Conservation (phyloP, 2,113 vertebrate species). For the Myocastor coypus region DNA sequence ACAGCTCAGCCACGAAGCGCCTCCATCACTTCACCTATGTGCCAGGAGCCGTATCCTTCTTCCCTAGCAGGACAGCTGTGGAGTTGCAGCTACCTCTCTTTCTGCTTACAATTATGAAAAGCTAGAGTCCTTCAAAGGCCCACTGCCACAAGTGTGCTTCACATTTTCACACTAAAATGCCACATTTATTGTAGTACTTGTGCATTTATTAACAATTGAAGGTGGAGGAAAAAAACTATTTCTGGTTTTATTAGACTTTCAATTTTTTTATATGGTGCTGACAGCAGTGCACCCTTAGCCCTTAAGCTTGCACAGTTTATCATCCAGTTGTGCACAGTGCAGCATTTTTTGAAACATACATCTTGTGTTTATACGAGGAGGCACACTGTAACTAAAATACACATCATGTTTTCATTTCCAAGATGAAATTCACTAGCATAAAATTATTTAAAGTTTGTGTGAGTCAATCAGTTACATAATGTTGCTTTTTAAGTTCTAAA, state of each 20-base stretch:
- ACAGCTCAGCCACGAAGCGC: background rate
- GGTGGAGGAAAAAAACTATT: background rate
- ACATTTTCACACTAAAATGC: background rate
- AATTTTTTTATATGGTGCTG: background rate
- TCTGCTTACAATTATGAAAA: background rate
- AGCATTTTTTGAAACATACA: background rate
- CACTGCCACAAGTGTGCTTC: background rate
- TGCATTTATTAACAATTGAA: background rate
- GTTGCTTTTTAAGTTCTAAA: constrained; percentile 28
- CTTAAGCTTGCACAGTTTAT: background rate
- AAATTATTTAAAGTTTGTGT: constrained; percentile 8
- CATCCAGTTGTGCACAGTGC: background rate
- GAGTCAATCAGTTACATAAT: background rate
- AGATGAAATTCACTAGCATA: background rate
- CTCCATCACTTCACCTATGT: background rate
- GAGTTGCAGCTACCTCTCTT: background rate
- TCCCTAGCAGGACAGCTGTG: background rate
- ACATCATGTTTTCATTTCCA: constrained; percentile 5
- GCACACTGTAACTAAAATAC: background rate
- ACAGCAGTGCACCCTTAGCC: background rate
- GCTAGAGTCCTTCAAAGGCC: background rate
- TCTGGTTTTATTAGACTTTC: background rate
- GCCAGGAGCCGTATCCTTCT: background rate
- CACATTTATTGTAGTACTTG: background rate
- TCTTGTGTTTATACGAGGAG: background rate